These are phyloP conservation scores for Pandemis corylana DNA, from an alignment of 2,888 invertebrate genomes.

Conservation along the genomic window DNA sequence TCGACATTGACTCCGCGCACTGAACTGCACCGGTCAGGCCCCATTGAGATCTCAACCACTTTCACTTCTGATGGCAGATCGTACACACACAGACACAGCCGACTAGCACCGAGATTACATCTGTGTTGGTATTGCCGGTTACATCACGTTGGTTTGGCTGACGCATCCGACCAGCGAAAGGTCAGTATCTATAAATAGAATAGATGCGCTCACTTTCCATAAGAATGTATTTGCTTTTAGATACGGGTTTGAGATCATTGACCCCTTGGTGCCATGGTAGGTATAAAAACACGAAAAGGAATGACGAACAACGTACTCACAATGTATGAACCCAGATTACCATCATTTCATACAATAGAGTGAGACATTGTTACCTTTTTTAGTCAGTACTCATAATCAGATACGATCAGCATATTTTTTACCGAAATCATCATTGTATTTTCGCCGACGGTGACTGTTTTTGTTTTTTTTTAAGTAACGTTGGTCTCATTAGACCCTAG, in stretches of 20 bases:
- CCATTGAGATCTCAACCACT: conserved; percentile 72
- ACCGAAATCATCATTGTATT: too few species aligned
- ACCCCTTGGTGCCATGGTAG: conserved; percentile 50
- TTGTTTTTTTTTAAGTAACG: too few species aligned
- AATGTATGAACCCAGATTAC: background rate
- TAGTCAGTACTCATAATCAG: too few species aligned
- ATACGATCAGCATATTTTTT: too few species aligned
- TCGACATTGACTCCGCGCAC: conserved; percentile 48
- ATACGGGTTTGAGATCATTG: conserved; percentile 62
- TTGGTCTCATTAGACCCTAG: too few species aligned
- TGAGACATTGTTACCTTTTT: too few species aligned
- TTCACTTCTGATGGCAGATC: conserved; percentile 78
- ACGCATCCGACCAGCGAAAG: conserved; percentile 79
- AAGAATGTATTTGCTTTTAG: conserved; percentile 60
- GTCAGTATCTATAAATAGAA: conserved; percentile 78
- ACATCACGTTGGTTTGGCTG: conserved; percentile 76
- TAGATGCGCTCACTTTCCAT: conserved; percentile 73
- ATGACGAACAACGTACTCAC: background rate
- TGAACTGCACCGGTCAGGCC: conserved; percentile 60
- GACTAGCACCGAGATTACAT: conserved; percentile 50
- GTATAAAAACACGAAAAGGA: background rate
- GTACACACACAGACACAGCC: conserved; percentile 56
- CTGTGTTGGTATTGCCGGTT: conserved; percentile 60
- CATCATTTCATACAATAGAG: background rate
- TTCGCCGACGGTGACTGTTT: too few species aligned